A percentile compares a stretch with the other conserved stretches of the same genome.
Conservation (phyloP, 2,888 invertebrate genomes). For the Rhamnusium bicolor region DNA sequence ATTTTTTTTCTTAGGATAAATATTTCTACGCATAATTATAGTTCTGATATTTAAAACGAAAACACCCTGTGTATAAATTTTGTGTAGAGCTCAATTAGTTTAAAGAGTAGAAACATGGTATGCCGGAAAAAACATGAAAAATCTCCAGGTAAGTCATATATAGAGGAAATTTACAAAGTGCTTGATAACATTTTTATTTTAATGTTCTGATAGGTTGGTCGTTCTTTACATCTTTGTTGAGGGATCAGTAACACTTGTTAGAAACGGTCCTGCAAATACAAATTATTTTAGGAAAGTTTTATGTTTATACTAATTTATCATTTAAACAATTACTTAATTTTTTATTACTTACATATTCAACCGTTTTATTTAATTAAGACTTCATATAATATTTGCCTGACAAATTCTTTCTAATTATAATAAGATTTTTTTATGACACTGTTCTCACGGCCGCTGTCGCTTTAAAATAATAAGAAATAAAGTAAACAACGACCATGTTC, state of each 20-base stretch:
- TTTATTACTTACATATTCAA: background rate
- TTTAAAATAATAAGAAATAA: constrained; percentile 39
- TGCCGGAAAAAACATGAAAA: no score
- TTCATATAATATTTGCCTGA: background rate
- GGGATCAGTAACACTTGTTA: background rate
- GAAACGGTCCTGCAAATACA: background rate
- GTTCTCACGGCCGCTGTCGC: constrained; percentile 27
- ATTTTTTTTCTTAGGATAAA: no score
- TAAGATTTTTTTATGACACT: constrained; percentile 5
- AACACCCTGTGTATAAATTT: no score
- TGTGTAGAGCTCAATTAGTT: no score
- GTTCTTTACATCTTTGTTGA: no score
- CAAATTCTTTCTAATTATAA: background rate
- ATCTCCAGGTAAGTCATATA: no score
- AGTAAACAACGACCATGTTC: constrained; percentile 36
- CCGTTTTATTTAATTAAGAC: background rate
- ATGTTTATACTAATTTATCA: background rate
- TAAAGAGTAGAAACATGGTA: no score
- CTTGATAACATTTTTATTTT: no score
- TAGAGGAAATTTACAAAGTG: no score
- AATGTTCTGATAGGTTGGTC: no score
- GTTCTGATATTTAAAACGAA: no score
- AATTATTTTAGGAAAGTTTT: background rate
- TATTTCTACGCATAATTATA: no score
- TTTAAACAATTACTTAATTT: background rate